Evolutionary conservation across 2,888 invertebrate genomes (phyloP), one percentile per base, ranked within the genome.

Genomic region (Exocentrus adspersus): DNA sequence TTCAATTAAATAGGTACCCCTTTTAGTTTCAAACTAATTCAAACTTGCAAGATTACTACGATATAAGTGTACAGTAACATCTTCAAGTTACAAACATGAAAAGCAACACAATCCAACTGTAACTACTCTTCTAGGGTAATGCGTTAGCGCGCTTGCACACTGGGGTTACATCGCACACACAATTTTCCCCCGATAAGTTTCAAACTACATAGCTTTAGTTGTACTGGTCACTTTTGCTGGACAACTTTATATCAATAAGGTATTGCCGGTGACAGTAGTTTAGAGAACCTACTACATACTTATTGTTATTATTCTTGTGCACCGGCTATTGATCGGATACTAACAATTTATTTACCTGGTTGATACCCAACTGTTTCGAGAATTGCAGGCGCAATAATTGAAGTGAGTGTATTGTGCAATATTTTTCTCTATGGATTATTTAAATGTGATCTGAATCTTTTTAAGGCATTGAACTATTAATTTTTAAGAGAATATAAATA

Each of bases 101-200:
- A n/a, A n/a, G n/a, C n/a, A n/a, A n/a, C n/a, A 16, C 54, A 28
- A 14, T 43, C 43, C 54, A 17, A 45, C 28, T 43, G 43, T n/a
- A n/a, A n/a, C 16, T 43, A 30, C 16, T 10, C 54, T 20, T 10
- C 21, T 14, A 43, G 54, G 54, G 43, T 54, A 43, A 43, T 50
- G 50, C 48, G 48, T 53, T 60, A 60, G 32, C 54, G 60, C 60
- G 60, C 60, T 60, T 60, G 60, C 60, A 60, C 60, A 32, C 46
- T 60, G 30, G 41, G 14, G 20, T 54, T 54, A 54, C 43, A 45
- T 45, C 54, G 43, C 54, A 37, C 7, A 24, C 14, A 20, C 54
- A 14, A 54, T 54, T 43, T 41, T 43, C 41, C 54, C 16, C 53
- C 42, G 14, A 43, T 42, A 54, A 48, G 43, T 54, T 54, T 43